Evolutionary conservation across 1,140 invertebrate genomes (phyloP).

Genomic region (Ooceraea biroi): DNA sequence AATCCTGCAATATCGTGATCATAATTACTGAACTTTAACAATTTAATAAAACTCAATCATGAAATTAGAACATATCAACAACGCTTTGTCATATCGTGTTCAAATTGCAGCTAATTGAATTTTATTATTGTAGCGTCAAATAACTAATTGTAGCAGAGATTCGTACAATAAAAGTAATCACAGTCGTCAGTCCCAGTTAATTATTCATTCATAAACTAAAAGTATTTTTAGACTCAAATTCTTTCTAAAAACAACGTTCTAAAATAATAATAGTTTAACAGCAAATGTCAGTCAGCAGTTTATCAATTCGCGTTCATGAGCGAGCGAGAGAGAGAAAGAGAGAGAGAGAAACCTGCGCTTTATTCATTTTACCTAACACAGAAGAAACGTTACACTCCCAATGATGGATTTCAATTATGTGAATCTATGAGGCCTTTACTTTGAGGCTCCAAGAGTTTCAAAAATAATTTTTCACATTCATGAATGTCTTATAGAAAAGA

Average conservation of each 20-base stretch:
- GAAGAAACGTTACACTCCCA: too few species aligned
- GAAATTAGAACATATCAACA: not conserved
- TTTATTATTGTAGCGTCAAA: not conserved
- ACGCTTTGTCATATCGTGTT: slow-evolving; percentile 5
- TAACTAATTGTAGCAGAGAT: slow-evolving; percentile 19
- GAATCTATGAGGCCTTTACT: too few species aligned
- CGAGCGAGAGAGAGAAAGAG: too few species aligned
- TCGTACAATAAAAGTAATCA: slow-evolving; percentile 28
- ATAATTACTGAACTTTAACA: not conserved
- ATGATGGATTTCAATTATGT: too few species aligned
- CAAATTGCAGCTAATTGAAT: not conserved
- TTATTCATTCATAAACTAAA: not conserved
- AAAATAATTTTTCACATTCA: too few species aligned
- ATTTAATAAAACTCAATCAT: not conserved
- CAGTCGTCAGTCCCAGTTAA: not conserved
- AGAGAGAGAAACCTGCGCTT: too few species aligned
- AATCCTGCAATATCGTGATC: not conserved
- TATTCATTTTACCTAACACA: too few species aligned
- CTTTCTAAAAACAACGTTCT: not conserved
- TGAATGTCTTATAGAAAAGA: too few species aligned
- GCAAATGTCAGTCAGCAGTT: too few species aligned
- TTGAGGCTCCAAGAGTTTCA: too few species aligned
- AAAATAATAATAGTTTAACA: too few species aligned
- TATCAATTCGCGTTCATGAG: too few species aligned
- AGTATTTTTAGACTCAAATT: not conserved